Evolutionary conservation across 2,888 invertebrate species (phyloP), one percentile per base, ranked within the genome.

Genomic region (Papilio demoleus): DNA sequence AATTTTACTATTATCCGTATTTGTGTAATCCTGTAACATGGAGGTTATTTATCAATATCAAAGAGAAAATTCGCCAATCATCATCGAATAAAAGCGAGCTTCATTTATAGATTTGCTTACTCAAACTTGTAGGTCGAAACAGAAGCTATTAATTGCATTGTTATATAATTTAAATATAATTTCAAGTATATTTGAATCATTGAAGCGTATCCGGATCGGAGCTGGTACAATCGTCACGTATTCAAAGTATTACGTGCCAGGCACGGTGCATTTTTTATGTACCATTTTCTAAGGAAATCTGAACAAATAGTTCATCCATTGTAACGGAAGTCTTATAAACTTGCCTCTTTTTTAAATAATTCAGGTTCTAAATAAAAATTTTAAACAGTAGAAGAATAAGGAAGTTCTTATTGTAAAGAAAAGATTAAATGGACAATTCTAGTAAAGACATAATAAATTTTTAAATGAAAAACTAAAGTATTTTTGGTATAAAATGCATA

Each of bases 141-240:
- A n/a, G n/a, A 53, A 27, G 8, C 27, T 53, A 14, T 53, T 22
- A 27, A 24, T 53, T 27, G 53, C n/a, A 27, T 53, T 27, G 50
- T 50, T 22, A 24, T 24, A 27, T 61, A 45, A 58, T 67, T 72
- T 74, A 71, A 53, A 45, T 45, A 45, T 42, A 40, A 50, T 36
- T 60, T 56, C 64, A 66, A 67, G 65, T 70, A 70, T 64, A 68
- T 72, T 34, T 19, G 24, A 38, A 60, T 19, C 60, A 14, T 17
- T 60, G 50, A 50, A 67, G 38, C 58, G 60, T 58, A 6, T 22
- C 65, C 34, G 38, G 42, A n/a, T n/a, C 31, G 64, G 12, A 34
- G 36, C 27, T n/a, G 27, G 14, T n/a, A 53, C 53, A 53, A 53
- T 53, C 27, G 38, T 38, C 64, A 64, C 64, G 64, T 64, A 64